phyloP scores from a whole-genome alignment of 2,888 invertebrate genomes.

The Drosophila ustulata region DNA sequence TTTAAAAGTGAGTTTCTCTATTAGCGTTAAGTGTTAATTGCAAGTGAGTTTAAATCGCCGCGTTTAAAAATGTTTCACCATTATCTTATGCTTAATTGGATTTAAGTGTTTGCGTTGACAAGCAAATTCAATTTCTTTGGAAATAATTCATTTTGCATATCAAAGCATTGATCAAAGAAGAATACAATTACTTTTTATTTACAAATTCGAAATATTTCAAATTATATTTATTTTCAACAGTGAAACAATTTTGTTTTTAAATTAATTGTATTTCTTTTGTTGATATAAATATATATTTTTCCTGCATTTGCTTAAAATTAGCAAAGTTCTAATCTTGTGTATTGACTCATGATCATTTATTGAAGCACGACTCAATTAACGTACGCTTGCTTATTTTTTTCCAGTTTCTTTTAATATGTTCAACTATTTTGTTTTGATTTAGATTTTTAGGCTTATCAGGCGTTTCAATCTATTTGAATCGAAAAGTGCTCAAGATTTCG shows the following conservation, averaged over 20 bases:
- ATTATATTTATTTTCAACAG: too few relatives aligned
- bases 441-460: background rate
- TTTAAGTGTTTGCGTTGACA: background rate
- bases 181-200: too few relatives aligned
- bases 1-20: background rate
- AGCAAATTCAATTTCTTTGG: too few relatives aligned
- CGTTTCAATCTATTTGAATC: background rate
- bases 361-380: background rate
- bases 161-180: too few relatives aligned
- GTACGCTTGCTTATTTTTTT: background rate
- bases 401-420: background rate
- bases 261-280: too few relatives aligned
- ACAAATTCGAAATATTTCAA: too few relatives aligned
- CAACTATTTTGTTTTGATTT: background rate
- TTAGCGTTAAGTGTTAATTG: background rate
- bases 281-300: too few relatives aligned
- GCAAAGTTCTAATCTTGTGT: background rate
- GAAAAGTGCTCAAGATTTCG: slow-evolving; percentile 3
- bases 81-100: background rate
- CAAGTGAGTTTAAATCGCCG: background rate
- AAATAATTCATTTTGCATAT: too few relatives aligned
- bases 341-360: background rate
- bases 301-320: too few relatives aligned
- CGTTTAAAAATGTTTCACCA: background rate
- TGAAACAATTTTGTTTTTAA: too few relatives aligned